These are phyloP conservation scores for Brachionus asplanchnoidis DNA, from an alignment of 1,140 invertebrate species.

Conservation along the genomic window DNA sequence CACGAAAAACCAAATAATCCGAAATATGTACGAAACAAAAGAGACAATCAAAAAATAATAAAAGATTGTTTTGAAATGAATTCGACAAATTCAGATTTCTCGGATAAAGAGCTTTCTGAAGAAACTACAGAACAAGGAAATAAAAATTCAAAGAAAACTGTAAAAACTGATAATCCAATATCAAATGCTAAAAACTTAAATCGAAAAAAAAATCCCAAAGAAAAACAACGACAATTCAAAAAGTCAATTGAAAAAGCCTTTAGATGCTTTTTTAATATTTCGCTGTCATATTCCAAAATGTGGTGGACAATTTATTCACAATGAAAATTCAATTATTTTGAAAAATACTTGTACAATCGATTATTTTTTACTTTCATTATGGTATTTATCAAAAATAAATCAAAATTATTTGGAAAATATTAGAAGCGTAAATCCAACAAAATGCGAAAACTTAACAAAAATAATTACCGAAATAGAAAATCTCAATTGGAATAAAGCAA, in stretches of 20 bases:
- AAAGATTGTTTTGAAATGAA: too few relatives aligned
- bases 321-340: background rate
- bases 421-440: background rate
- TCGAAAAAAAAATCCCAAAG: too few relatives aligned
- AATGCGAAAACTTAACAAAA: background rate
- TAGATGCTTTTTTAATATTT: slow-evolving; percentile 18
- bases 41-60: too few relatives aligned
- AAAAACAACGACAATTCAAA: slow-evolving; percentile 9
- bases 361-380: slow-evolving; percentile 9
- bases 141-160: background rate
- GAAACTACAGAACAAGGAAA: background rate
- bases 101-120: background rate
- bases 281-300: background rate
- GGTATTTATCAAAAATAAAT: background rate
- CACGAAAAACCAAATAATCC: too few relatives aligned
- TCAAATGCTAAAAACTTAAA: slow-evolving; percentile 19
- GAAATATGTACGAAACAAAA: too few relatives aligned
- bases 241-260: slow-evolving; percentile 8
- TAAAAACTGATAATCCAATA: background rate
- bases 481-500: slow-evolving; percentile 24
- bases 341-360: slow-evolving; percentile 23
- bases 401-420: slow-evolving; percentile 2
- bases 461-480: slow-evolving; percentile 13
- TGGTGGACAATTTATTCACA: background rate
- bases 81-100: too few relatives aligned